A percentile compares a stretch with the other conserved stretches of the same genome.
These are phyloP conservation scores for Pristionchus japonicus DNA, from an alignment of 2,888 invertebrate species.

Conservation along the genomic window DNA sequence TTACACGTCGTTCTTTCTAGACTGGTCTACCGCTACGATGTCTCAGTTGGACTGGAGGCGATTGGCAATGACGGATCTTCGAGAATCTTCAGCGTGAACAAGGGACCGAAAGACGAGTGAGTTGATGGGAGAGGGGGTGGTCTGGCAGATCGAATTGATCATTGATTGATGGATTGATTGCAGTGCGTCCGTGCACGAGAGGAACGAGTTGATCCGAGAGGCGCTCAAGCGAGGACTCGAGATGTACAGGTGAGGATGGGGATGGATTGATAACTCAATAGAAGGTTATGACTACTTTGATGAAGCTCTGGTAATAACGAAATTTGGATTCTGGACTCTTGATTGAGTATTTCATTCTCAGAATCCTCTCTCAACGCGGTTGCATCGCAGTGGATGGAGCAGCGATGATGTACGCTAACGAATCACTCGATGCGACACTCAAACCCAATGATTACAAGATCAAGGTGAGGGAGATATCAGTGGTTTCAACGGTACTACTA, in stretches of 20 bases:
- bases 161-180: not conserved
- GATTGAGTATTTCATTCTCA: not conserved
- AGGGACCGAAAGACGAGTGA: conserved; percentile 45
- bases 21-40: conserved; percentile 39
- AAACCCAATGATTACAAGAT: not conserved
- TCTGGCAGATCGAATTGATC: not conserved
- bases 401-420: conserved; percentile 42
- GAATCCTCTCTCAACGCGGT: conserved; percentile 20
- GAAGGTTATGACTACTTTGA: not conserved
- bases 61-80: conserved; percentile 9
- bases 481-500: not conserved
- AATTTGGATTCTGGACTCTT: too few relatives aligned
- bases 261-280: too few relatives aligned
- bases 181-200: conserved; percentile 30
- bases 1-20: not conserved
- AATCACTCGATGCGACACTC: not conserved
- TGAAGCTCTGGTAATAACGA: not conserved
- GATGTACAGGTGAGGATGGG: conserved; percentile 34
- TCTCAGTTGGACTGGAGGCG: not conserved
- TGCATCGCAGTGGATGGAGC: conserved; percentile 24
- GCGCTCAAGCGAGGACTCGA: conserved; percentile 40
- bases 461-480: not conserved
- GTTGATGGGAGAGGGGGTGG: not conserved
- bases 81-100: conserved; percentile 25
- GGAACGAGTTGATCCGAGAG: conserved; percentile 27